Evolutionary conservation across 2,113 vertebrate genomes (phyloP), one percentile per base, ranked within the genome.

Genomic region (Ondatra zibethicus): DNA sequence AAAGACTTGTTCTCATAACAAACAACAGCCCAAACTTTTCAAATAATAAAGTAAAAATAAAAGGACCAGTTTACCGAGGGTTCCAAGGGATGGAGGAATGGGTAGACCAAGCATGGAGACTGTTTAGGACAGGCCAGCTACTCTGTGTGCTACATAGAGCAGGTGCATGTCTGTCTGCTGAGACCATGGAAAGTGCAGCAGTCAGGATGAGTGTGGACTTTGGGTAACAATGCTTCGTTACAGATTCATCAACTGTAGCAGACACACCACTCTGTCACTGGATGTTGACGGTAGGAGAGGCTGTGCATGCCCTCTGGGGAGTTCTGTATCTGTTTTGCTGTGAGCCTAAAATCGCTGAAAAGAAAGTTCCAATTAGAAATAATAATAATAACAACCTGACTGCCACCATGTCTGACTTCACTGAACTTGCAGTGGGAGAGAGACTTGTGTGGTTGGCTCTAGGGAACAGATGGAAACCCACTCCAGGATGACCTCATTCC

Each of bases 271-370:
- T 66, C 42, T 14, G 11, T 72, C 92, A 4, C 17, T 6, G 33
- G 58, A 58, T 31, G 39, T 4, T 81, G 72, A 33, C 65, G 72
- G 39, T 17, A 55, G 23, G 33, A 29, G 27, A 52, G 33, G 27
- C 14, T 52, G 1, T 10, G 21, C n/a, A 1, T 23, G 21, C 36
- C 7, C 33, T 23, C 33, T 27, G 39, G 70, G 73, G 78, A 76
- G n/a, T 68, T 47, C 31, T 50, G 39, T 31, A 11, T 33, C 50
- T 72, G 58, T n/a, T 94, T 91, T 91, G 33, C 80, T 78, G 5
- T 82, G 76, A 85, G 87, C 55, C n/a, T 80, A 86, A 91, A 91
- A 91, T 63, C 50, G 14, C 78, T 93, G 21, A 55, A 58, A 94
- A 92, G 94, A 61, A 87, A 68, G 50, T 19, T 66, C 66, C 85